Evolutionary conservation across 2,113 vertebrate genomes (phyloP).

Genomic region (Heterotilapia buettikoferi): DNA sequence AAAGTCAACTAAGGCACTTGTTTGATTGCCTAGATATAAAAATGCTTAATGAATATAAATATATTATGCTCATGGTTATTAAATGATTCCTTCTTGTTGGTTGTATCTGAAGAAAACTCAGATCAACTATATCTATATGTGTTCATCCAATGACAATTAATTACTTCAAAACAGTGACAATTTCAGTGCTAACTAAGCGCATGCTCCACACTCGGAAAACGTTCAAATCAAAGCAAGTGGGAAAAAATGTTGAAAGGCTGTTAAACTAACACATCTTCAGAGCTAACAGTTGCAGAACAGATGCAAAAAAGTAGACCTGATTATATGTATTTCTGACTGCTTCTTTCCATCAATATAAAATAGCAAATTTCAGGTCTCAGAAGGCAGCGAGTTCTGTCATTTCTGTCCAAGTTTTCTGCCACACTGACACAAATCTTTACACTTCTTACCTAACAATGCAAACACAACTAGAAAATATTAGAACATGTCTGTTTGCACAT

Average conservation of each 20-base stretch:
- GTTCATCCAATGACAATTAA: accelerated
- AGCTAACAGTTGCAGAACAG: neutral
- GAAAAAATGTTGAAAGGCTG: neutral
- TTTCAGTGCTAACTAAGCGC: neutral
- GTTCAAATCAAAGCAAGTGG: accelerated
- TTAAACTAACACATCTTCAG: neutral
- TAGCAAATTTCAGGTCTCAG: neutral
- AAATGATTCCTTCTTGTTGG: neutral
- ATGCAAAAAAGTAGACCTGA: accelerated
- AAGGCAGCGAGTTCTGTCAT: neutral
- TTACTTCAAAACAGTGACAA: neutral
- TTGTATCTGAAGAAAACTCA: neutral
- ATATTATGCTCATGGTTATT: accelerated
- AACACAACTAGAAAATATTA: neutral
- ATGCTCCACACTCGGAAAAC: neutral
- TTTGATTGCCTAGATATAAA: neutral
- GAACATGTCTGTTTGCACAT: neutral
- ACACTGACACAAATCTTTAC: neutral
- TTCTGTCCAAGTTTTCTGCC: neutral
- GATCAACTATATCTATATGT: neutral
- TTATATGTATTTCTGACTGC: neutral
- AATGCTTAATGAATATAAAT: neutral
- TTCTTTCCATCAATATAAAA: neutral
- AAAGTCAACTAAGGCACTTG: neutral
- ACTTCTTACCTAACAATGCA: neutral